Base-by-base conservation (phyloP, 2,113 vertebrate species). In the Rhadina sibilatrix region DNA sequence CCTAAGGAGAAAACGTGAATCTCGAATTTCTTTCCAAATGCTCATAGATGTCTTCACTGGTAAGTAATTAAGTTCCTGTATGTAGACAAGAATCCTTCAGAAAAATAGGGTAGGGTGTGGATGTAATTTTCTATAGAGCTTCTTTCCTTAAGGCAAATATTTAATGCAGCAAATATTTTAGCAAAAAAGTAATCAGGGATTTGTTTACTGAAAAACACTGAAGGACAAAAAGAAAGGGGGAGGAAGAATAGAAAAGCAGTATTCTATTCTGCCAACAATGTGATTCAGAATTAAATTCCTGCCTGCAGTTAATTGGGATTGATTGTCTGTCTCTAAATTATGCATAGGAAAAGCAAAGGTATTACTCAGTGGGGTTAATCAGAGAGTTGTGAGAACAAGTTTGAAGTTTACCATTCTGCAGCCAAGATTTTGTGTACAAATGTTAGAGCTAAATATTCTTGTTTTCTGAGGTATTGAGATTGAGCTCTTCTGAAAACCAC, bases 61-160 rank as follows among this genome's bases (percentile, higher is more conserved):
- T 97, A 83, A 96, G 94, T 93, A 60, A 93, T 60, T 79, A 42
- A 75, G 49, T 76, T 72, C 4, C 38, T 90, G 44, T 15, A 6
- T 28, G 9, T 57, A 75, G 59, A 53, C 11, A 59, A 40, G 57
- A 44, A 10, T 59, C 17, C 28, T 78, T 72, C 35, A 69, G 57
- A 57, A 85, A 68, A 40, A 12, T 30, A 53, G 44, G 37, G 15
- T 64, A 18, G 25, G 30, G 11, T 63, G 33, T 42, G 6, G 5
- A 10, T 65, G 20, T 70, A 0, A 6, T 86, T 74, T 80, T 77
- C 25, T 15, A 8, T 1, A 12, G 9, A 79, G 19, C 3, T 38
- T 49, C 38, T 57, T 86, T 79, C 33, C 49, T 74, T 81, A 90
- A 56, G 44, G 57, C 19, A 89, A 31, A 35, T 85, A n/a, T 66